A percentile compares a stretch with the other conserved stretches of the same genome.
These are phyloP conservation scores for Galerucella nymphaeae DNA, from an alignment of 2,888 invertebrate species.

Conservation along the genomic window DNA sequence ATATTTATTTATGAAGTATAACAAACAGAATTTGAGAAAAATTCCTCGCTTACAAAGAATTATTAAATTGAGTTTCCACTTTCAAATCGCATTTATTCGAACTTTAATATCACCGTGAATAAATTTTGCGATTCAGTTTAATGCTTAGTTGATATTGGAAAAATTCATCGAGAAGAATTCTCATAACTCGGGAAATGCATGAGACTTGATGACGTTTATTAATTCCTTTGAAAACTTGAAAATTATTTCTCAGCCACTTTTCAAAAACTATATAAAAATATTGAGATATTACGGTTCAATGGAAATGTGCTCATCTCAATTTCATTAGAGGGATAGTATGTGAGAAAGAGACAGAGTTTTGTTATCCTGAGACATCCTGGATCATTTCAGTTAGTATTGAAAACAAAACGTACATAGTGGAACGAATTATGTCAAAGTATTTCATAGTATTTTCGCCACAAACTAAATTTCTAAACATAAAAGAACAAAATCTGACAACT, in stretches of 20 bases:
- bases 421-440: too few relatives aligned
- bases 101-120: slow-evolving; percentile 25
- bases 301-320: too few relatives aligned
- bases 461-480: too few relatives aligned
- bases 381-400: too few relatives aligned
- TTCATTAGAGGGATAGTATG: too few relatives aligned
- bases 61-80: background rate
- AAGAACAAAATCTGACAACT: too few relatives aligned
- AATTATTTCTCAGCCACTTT: background rate
- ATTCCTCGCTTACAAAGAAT: background rate
- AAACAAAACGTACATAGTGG: too few relatives aligned
- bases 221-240: background rate
- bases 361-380: too few relatives aligned
- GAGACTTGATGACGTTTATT: background rate
- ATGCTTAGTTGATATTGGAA: slow-evolving; percentile 19
- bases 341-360: too few relatives aligned
- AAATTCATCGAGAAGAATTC: background rate
- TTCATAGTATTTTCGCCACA: too few relatives aligned
- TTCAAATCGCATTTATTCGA: slow-evolving; percentile 13
- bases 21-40: background rate
- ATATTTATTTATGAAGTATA: background rate
- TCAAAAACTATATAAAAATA: background rate
- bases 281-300: too few relatives aligned
- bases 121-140: slow-evolving; percentile 22
- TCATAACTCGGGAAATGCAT: background rate